A percentile compares a stretch with the other conserved stretches of the same genome.
These are phyloP conservation scores for Branchipolynoe longqiensis DNA, from an alignment of 2,888 invertebrate species.

Conservation along the genomic window DNA sequence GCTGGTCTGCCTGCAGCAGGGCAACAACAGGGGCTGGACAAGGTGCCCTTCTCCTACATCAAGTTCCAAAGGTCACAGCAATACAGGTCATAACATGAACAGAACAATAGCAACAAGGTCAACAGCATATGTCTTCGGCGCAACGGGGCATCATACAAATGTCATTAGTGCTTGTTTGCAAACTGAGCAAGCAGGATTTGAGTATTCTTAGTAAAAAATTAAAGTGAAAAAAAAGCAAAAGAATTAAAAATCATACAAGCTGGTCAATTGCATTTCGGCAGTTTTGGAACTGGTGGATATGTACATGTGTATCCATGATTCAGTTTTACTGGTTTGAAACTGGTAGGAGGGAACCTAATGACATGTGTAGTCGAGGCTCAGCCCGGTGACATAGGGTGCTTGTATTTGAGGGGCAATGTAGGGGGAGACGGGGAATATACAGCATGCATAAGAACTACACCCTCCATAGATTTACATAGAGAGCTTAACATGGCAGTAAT, in stretches of 20 bases:
- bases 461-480: too few species aligned
- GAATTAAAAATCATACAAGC: not conserved
- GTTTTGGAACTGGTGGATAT: not conserved
- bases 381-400: constrained; percentile 19
- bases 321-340: not conserved
- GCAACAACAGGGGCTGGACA: too few species aligned
- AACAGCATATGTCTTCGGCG: constrained; percentile 30
- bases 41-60: too few species aligned
- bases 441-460: too few species aligned
- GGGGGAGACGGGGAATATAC: too few species aligned
- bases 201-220: constrained; percentile 23
- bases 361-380: not conserved
- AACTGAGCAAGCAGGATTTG: not conserved
- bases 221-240: not conserved
- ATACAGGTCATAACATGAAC: constrained; percentile 37
- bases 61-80: constrained; percentile 37
- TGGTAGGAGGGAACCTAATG: constrained; percentile 24
- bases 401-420: not conserved
- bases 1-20: too few species aligned
- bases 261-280: not conserved
- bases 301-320: not conserved
- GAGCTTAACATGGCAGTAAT: too few species aligned
- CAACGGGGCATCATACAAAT: not conserved
- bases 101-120: not conserved
- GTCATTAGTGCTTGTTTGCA: constrained; percentile 27